Evolutionary conservation across 2,797 vertebrate species (phyloP), one percentile per base, ranked within the genome.

Genomic region (Ctenopoma kingsleyae): DNA sequence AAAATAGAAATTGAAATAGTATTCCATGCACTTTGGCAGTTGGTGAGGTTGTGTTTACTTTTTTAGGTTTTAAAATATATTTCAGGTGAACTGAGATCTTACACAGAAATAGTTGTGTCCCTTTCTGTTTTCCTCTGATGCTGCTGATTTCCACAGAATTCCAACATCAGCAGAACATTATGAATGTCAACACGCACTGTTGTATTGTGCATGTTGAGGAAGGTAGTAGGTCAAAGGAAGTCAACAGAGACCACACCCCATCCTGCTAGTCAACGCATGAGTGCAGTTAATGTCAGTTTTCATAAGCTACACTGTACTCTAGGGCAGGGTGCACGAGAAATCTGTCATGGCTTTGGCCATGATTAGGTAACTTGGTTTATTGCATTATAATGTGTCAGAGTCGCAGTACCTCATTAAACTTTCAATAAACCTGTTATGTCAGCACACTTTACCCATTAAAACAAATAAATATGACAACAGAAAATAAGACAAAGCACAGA

Each of bases 151-250:
- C 8, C 2, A 13, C 52, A 38, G 13, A 51, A 46, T 50, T 25
- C 25, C 52, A 63, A 12, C 23, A 22, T 12, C 17, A 47, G 1
- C 32, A 51, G 13, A 16, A 19, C 6, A 23, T 70, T 20, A 50
- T 27, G 12, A 2, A 19, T 41, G 50, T 38, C 17, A 4, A 35
- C 12, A 52, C 59, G 16, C 59, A 5, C 5, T 52, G 5, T 20
- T 36, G 16, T 69, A 22, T 51, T 63, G 51, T 52, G 49, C 23
- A 35, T 32, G 40, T 19, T 70, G 47, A 46, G 64, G 40, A 50
- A 63, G 22, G 38, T 46, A 47, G 51, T 4, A 55, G 65, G 27
- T 68, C 68, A 80, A 73, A 66, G 65, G 61, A 66, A 67, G 51
- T 27, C 46, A 51, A 55, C 6, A 55, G 35, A 56, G 2, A 46